Conservation (phyloP, 2,888 invertebrate species). For the Aphodius granarius region DNA sequence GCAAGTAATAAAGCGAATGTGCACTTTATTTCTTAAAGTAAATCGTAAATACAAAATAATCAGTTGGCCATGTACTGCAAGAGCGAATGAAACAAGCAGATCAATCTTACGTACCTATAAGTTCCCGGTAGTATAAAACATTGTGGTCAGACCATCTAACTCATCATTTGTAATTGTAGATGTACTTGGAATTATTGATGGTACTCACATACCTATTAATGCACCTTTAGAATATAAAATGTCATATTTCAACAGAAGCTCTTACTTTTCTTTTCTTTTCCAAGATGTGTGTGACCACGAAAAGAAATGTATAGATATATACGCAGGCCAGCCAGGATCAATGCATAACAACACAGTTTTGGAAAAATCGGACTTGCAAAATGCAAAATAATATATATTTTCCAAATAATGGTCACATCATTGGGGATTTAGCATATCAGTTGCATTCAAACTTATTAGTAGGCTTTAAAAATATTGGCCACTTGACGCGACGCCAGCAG, state of each 20-base stretch:
- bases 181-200: slow-evolving; percentile 3
- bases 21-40: too few relatives aligned
- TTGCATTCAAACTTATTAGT: slow-evolving; percentile 17
- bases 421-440: slow-evolving; percentile 34
- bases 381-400: slow-evolving; percentile 16
- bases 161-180: too few relatives aligned
- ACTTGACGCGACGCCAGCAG: slow-evolving; percentile 22
- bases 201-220: slow-evolving; percentile 1
- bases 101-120: too few relatives aligned
- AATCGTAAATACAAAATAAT: too few relatives aligned
- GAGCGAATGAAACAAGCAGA: too few relatives aligned
- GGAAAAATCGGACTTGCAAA: slow-evolving; percentile 27
- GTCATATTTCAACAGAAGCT: slow-evolving; percentile 11
- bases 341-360: slow-evolving; percentile 31
- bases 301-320: slow-evolving; percentile 25
- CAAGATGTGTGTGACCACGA: slow-evolving; percentile 7
- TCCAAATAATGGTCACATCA: too few relatives aligned
- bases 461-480: slow-evolving; percentile 27
- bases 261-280: slow-evolving; percentile 11
- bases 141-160: too few relatives aligned
- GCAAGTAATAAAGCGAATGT: too few relatives aligned
- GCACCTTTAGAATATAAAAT: not conserved
- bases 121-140: too few relatives aligned
- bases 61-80: too few relatives aligned
- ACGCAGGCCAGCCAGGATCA: slow-evolving; percentile 26